Percentiles rank a stretch among this genome's conserved stretches.
Evolutionary conservation across 2,797 vertebrate genomes (phyloP).

Genomic region (Bufotes viridis): DNA sequence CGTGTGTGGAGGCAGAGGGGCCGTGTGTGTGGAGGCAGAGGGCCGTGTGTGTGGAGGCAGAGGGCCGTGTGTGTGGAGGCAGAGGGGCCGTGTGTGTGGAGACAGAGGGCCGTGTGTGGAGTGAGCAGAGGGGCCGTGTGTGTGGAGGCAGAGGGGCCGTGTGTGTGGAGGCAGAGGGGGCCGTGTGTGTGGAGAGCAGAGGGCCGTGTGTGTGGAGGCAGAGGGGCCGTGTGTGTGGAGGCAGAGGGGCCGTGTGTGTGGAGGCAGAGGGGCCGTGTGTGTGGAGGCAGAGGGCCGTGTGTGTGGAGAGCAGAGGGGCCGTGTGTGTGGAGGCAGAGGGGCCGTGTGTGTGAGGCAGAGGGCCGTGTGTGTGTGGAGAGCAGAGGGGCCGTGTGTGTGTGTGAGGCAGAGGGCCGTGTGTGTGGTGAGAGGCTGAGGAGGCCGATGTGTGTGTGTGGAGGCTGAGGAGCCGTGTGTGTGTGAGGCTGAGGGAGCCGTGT

Average conservation of each 20-base stretch:
- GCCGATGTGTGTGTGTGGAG: no score
- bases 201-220: no score
- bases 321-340: not conserved
- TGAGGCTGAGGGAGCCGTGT: not conserved
- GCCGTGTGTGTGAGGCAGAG: not conserved
- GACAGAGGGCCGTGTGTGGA: no score
- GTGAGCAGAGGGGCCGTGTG: not conserved
- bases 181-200: not conserved
- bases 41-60: no score
- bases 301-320: no score
- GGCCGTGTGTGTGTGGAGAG: no score
- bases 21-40: no score
- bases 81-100: no score
- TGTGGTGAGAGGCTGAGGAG: not conserved
- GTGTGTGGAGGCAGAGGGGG: not conserved
- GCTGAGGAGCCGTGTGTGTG: not conserved
- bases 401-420: not conserved
- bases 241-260: no score
- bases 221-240: not conserved
- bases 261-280: not conserved
- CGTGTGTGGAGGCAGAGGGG: no score
- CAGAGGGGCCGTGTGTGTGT: no score
- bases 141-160: not conserved
- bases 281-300: not conserved
- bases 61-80: no score